Evolutionary conservation across 2,113 vertebrate genomes (phyloP), one percentile per base, ranked within the genome.

Genomic region (Ceyx cyanopectus): DNA sequence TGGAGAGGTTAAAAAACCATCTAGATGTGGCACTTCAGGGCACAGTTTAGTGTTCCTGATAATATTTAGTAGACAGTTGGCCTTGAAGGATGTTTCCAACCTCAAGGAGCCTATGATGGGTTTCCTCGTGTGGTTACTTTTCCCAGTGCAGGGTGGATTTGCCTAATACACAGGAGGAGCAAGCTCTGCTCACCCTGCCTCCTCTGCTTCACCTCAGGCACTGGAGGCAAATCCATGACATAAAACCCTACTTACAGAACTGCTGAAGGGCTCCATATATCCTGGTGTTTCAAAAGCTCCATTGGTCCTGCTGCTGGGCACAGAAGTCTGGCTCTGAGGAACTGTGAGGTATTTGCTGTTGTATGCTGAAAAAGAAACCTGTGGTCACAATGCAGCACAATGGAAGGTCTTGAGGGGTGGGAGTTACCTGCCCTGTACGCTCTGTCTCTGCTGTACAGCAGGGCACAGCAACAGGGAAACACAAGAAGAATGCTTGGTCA

Each of bases 301-400:
- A 26, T 94, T 97, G 78, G 81, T 85, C 24, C 90, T 74, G 5
- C 94, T 97, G 32, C 94, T 90, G 48, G 95, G 96, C 5, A 94
- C 65, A n/a, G 83, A 95, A 11, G 95, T 95, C 30, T 85, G 34
- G 14, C 98, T 96, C 27, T 94, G 96, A 37, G 98, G 98, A 92
- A 98, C 92, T 6, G 97, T 98, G 68, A 98, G 97, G 65, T 98
- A 98, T 61, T 97, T 98, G 67, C 93, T 96, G 58, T 95, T 98
- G 51, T 96, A 95, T 65, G 91, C 70, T 80, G 97, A 96, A 54
- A 94, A 96, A 32, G 93, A 95, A 26, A n/a, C 23, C 69, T 97
- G 97, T 95, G 10, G 11, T 26, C 37, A 37, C 21, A 54, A 21
- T 57, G 21, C 3, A 32, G 51, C 26, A 58, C 12, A 79, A 66